phyloP scores from a whole-genome alignment of 1,140 invertebrate species.

The Anoplolepis gracilipes region DNA sequence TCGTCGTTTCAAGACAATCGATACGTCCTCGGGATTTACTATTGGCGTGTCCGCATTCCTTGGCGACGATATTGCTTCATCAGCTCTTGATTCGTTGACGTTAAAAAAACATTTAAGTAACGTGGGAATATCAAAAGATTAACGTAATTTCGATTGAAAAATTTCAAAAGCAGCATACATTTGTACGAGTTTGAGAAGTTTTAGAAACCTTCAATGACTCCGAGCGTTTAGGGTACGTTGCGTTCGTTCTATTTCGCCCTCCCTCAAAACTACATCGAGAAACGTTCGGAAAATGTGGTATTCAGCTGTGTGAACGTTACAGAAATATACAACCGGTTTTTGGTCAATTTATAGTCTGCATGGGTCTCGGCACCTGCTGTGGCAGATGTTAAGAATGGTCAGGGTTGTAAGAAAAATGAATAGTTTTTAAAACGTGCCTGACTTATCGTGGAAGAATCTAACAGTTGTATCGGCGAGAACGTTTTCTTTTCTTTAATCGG shows the following conservation, averaged over 20 bases:
- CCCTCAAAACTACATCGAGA: background rate
- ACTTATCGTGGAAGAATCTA: background rate
- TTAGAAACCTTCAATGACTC: background rate
- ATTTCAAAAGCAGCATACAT: background rate
- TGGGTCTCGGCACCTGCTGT: slow-evolving; percentile 35
- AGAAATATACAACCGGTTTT: slow-evolving; percentile 44
- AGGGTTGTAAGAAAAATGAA: slow-evolving; percentile 35
- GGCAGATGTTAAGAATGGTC: slow-evolving; percentile 52
- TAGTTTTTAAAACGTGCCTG: background rate
- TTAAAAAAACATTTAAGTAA: too few relatives aligned
- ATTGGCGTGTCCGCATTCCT: slow-evolving; percentile 15
- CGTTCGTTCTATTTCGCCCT: background rate
- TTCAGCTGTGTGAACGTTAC: slow-evolving; percentile 48
- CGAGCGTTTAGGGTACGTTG: background rate
- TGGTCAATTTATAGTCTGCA: slow-evolving; percentile 38
- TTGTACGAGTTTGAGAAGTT: background rate
- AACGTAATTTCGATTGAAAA: background rate
- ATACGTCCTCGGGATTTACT: slow-evolving; percentile 50
- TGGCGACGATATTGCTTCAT: slow-evolving; percentile 12
- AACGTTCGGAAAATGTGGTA: slow-evolving; percentile 38
- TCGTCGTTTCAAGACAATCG: slow-evolving; percentile 36
- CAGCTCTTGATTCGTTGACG: background rate
- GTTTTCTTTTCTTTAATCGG: background rate
- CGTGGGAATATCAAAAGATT: background rate
- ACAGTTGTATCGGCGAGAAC: background rate